Evolutionary conservation across 2,888 invertebrate genomes (phyloP), one percentile per base, ranked within the genome.

Genomic region (Sisyra terminalis): DNA sequence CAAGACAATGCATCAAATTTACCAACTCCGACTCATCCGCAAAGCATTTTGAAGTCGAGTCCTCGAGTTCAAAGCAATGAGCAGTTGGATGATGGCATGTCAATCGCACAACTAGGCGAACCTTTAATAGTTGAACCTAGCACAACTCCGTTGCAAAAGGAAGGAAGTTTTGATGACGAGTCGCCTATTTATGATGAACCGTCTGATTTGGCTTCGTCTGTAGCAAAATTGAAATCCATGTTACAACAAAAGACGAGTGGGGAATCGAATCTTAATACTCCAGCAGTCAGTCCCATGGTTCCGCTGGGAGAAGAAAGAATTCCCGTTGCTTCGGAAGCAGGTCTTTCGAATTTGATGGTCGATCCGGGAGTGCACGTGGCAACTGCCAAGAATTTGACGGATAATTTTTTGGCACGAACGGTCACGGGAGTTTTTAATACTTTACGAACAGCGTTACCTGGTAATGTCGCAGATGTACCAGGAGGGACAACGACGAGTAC

Each of bases 401-500:
- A 68, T 53, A 74, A 81, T 61, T 62, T 81, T 55, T 70, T 84
- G 53, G 78, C 79, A 0, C 77, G 79, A 55, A 83, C 82, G 1
- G 80, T 84, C 49, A 83, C 80, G 1, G 84, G 81, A 1, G 79
- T 85, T 47, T 78, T 85, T 56, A 83, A 83, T 58, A 79, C 80
- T 1, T 66, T 85, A 37, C 78, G 74, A 57, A 83, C 81, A 15
- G 82, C 79, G 5, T 58, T 76, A 15, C 73, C 74, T 9, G 69
- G 69, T 30, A 70, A 70, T 50, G 63, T 63, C 40, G 54, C 58
- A 38, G 64, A 64, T 38, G 51, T 58, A 43, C 58, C 61, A n/a
- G 50, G 48, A 13, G 40, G 32, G 14, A 18, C 39, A 15, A 32
- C 14, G 1, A 42, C 40, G 9, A 9, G 9, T 13, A 35, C n/a